A percentile compares a stretch with the other conserved stretches of the same genome.
Conservation (phyloP, 2,797 vertebrate genomes). For the Gila robusta region DNA sequence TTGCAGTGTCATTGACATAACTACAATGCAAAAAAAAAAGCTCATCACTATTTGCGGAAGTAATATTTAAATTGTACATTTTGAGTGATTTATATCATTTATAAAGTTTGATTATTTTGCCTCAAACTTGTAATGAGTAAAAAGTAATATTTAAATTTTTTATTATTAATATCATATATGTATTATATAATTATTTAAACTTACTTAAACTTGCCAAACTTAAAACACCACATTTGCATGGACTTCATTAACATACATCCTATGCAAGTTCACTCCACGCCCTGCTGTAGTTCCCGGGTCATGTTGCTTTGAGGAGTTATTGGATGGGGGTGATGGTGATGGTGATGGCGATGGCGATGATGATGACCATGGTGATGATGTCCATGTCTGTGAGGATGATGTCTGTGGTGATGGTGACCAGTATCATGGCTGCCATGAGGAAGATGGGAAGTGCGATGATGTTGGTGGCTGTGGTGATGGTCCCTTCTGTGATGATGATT, state of each 20-base stretch:
- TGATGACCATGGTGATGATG: constrained; percentile 1
- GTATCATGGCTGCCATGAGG: neutral
- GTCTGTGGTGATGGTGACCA: neutral
- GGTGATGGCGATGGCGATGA: neutral
- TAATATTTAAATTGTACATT: neutral
- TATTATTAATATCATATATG: no score
- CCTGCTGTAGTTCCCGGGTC: neutral
- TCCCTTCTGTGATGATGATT: neutral
- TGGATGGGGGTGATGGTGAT: constrained; percentile 8
- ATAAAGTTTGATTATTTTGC: neutral
- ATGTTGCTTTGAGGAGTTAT: neutral
- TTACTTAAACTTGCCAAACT: neutral
- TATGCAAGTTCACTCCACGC: neutral
- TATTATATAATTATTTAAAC: neutral
- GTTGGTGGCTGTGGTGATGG: neutral
- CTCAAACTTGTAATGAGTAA: neutral
- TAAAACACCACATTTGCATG: neutral
- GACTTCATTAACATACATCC: neutral
- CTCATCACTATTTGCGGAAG: neutral
- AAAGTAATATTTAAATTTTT: no score
- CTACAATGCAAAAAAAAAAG: neutral
- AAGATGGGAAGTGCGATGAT: neutral
- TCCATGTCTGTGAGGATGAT: neutral
- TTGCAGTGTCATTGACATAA: neutral
- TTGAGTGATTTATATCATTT: neutral